Conservation (phyloP, 2,113 vertebrate genomes). For the Hemicordylus capensis region DNA sequence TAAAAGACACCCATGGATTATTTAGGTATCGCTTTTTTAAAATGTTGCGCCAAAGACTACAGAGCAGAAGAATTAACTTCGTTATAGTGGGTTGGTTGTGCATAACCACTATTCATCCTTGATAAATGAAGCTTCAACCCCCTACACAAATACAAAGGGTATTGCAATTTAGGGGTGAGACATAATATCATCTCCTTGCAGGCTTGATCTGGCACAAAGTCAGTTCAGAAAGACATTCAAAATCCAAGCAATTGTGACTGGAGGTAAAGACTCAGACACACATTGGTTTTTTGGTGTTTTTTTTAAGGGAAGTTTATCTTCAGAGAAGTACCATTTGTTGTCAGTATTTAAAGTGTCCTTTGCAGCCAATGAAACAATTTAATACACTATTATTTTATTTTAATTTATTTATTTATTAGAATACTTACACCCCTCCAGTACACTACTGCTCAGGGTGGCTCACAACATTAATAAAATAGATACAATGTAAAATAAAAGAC, state of each 20-base stretch:
- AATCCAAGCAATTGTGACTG: background rate
- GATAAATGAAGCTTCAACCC: background rate
- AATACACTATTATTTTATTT: too few species aligned
- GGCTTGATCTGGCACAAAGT: constrained; percentile 25
- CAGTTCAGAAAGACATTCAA: constrained; percentile 33
- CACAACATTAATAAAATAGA: too few species aligned
- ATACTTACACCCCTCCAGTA: too few species aligned
- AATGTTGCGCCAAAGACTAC: background rate
- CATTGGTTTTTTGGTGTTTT: background rate
- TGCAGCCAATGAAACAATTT: too few species aligned
- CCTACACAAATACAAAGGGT: constrained; percentile 29
- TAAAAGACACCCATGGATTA: background rate
- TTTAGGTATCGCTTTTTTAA: background rate
- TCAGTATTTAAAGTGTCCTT: background rate
- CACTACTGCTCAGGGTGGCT: too few species aligned
- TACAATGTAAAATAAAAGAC: too few species aligned
- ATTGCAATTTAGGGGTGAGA: constrained; percentile 43
- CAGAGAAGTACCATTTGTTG: background rate
- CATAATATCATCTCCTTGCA: constrained; percentile 56
- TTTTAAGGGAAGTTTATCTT: background rate
- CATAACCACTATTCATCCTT: constrained; percentile 7
- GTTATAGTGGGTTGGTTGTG: background rate
- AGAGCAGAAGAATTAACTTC: constrained; percentile 32
- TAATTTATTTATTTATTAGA: too few species aligned
- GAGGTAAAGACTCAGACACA: background rate